A percentile compares a stretch with the other conserved stretches of the same genome.
phyloP scores from a whole-genome alignment of 2,888 invertebrate species.

The Meteorus colon region DNA sequence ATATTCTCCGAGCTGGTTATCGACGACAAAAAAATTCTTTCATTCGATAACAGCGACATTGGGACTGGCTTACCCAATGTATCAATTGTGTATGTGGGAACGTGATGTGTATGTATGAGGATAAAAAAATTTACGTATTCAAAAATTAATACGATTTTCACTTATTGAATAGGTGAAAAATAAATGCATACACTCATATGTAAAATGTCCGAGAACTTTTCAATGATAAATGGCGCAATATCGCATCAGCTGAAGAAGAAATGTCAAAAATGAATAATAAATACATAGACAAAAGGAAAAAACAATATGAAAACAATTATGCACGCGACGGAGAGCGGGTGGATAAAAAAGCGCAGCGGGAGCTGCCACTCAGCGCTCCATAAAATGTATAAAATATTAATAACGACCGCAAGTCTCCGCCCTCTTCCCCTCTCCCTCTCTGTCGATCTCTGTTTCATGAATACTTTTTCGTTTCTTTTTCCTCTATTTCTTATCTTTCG shows the following conservation, averaged over 20 bases:
- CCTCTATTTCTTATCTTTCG: neutral
- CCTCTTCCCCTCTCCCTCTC: neutral
- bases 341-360: conserved; percentile 22
- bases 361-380: conserved; percentile 33
- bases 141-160: too few relatives aligned
- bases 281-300: neutral
- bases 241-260: neutral
- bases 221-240: conserved; percentile 5
- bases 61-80: too few relatives aligned
- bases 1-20: too few relatives aligned
- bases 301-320: conserved; percentile 5
- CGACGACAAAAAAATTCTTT: too few relatives aligned
- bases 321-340: neutral
- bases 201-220: neutral
- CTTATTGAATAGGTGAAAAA: too few relatives aligned
- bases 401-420: conserved; percentile 13
- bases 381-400: conserved; percentile 35
- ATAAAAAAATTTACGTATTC: too few relatives aligned
- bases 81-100: too few relatives aligned
- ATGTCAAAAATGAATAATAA: neutral
- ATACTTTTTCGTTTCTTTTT: neutral
- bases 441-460: neutral
- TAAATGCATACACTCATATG: neutral
- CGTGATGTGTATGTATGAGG: too few relatives aligned
- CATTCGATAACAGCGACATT: too few relatives aligned